Percentiles rank a stretch among this genome's conserved stretches.
These are phyloP conservation scores for Tiliacea citrago DNA, from an alignment of 2,888 invertebrate species.

Conservation along the genomic window DNA sequence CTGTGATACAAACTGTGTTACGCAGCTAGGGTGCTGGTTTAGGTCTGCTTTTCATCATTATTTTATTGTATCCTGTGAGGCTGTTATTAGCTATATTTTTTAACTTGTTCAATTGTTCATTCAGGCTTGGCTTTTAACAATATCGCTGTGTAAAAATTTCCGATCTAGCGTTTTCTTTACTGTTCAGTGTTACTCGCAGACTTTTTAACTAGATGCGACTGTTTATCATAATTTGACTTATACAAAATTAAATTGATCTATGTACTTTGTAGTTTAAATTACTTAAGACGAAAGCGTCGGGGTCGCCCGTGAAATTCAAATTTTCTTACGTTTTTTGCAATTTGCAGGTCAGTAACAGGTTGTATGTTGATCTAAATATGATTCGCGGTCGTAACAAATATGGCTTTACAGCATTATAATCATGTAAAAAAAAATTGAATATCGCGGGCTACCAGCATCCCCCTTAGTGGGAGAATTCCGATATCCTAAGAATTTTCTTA, in stretches of 20 bases:
- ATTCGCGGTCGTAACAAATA: too few relatives aligned
- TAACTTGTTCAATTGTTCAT: neutral
- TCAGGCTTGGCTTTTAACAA: neutral
- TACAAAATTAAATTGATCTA: neutral
- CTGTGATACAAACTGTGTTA: too few relatives aligned
- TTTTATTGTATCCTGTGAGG: conserved; percentile 4
- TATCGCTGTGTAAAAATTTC: neutral
- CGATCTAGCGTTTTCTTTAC: neutral
- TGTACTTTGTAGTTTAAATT: neutral
- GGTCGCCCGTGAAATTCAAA: too few relatives aligned
- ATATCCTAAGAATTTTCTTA: neutral
- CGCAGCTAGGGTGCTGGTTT: neutral
- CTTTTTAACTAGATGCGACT: too few relatives aligned
- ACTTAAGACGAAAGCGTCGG: too few relatives aligned
- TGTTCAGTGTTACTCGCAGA: neutral
- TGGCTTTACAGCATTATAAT: too few relatives aligned
- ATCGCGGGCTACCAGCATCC: too few relatives aligned
- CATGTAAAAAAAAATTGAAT: too few relatives aligned
- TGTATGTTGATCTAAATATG: too few relatives aligned
- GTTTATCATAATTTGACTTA: too few relatives aligned
- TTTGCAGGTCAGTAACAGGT: too few relatives aligned
- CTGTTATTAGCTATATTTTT: neutral
- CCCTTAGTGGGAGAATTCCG: neutral
- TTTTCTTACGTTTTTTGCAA: too few relatives aligned
- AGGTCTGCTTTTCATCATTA: neutral